Evolutionary conservation across 2,888 invertebrate species (phyloP).

Genomic region (Temnothorax rugatulus): DNA sequence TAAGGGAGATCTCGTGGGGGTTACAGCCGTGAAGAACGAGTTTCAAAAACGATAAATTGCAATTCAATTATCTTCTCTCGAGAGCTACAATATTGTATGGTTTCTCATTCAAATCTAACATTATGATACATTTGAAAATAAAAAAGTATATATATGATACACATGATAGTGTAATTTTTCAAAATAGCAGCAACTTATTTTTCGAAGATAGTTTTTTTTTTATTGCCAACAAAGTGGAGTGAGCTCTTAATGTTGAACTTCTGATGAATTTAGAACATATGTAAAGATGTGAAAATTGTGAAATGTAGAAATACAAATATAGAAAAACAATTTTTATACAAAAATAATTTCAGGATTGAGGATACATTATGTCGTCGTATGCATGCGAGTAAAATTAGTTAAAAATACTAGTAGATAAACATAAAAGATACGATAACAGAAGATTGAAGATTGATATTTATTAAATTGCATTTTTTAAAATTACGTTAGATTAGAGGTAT

Average conservation of each 20-base stretch:
- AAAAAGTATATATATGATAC: too few species aligned
- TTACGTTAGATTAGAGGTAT: background rate
- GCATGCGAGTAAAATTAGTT: background rate
- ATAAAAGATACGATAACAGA: background rate
- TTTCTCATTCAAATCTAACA: conserved; percentile 13
- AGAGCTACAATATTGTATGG: background rate
- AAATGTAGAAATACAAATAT: background rate
- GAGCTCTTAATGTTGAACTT: background rate
- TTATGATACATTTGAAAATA: background rate
- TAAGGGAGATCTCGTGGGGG: conserved; percentile 60
- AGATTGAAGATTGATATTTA: background rate
- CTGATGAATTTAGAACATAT: background rate
- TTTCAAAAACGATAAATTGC: conserved; percentile 48
- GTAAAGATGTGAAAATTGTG: background rate
- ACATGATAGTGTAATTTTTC: background rate
- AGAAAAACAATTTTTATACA: background rate
- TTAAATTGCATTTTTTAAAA: background rate
- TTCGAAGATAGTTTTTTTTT: background rate
- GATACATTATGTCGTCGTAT: background rate
- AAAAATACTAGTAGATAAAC: background rate
- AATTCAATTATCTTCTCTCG: conserved; percentile 57
- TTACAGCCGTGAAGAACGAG: conserved; percentile 57
- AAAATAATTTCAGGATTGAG: background rate
- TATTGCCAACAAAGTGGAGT: background rate
- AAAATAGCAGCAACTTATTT: background rate